Evolutionary conservation across 2,113 vertebrate species (phyloP).

Genomic region (Harpagus bidentatus): DNA sequence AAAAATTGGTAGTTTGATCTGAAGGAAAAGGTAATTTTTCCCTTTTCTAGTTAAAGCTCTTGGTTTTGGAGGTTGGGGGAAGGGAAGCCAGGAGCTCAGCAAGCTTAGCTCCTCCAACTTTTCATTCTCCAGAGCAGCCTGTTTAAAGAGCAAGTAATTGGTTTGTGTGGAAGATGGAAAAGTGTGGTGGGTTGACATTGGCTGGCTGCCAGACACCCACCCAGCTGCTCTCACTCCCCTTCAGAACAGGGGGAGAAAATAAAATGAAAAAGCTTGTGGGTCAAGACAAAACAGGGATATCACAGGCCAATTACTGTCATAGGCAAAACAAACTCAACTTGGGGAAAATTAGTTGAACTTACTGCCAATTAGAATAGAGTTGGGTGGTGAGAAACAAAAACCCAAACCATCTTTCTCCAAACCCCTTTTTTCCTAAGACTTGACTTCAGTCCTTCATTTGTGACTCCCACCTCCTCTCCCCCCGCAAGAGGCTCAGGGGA

Average conservation of each 20-base stretch:
- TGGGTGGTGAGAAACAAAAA: background rate
- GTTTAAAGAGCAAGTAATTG: background rate
- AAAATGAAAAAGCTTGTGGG: background rate
- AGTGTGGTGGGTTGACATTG: background rate
- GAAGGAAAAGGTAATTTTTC: background rate
- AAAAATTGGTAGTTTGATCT: background rate
- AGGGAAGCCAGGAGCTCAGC: background rate
- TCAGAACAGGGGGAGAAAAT: background rate
- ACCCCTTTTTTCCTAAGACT: background rate
- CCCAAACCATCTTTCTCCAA: accelerated
- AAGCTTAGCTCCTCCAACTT: background rate
- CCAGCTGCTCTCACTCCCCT: accelerated
- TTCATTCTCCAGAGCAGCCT: background rate
- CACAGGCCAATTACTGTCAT: accelerated
- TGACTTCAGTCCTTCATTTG: background rate
- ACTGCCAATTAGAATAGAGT: background rate
- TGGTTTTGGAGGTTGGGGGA: background rate
- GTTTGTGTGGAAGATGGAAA: background rate
- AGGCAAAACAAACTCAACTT: background rate
- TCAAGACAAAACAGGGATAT: background rate
- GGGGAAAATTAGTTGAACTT: background rate
- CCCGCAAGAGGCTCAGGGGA: accelerated
- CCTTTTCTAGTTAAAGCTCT: background rate
- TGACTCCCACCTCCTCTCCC: background rate
- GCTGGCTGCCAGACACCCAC: background rate